phyloP scores from a whole-genome alignment of 2,888 invertebrate species.

The Hirtodrosophila histrioides region DNA sequence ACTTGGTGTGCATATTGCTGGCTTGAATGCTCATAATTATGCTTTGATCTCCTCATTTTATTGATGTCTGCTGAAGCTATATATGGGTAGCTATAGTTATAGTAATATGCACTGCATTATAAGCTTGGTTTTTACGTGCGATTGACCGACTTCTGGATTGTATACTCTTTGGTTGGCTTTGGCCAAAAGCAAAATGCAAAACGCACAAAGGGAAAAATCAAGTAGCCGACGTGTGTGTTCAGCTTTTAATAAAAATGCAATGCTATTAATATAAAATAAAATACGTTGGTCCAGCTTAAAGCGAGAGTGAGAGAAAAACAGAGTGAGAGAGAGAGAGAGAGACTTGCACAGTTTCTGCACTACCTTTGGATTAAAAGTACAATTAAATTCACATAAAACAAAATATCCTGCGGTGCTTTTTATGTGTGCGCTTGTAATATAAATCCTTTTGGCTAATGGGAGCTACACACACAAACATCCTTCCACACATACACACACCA shows the following conservation, averaged over 20 bases:
- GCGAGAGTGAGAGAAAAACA: background rate
- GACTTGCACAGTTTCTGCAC: conserved; percentile 14
- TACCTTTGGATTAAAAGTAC: conserved; percentile 73
- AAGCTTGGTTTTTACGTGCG: conserved; percentile 3
- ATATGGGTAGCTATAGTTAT: no score
- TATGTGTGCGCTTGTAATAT: conserved; percentile 72
- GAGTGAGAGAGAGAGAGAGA: background rate
- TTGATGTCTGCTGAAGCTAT: no score
- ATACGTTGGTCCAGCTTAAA: conserved; percentile 18
- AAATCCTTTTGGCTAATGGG: conserved; percentile 77
- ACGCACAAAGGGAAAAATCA: conserved; percentile 41
- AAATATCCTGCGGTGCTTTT: conserved; percentile 79
- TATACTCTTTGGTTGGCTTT: conserved; percentile 16
- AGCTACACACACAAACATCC: conserved; percentile 45
- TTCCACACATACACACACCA: conserved; percentile 10
- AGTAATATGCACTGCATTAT: no score
- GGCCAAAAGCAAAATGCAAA: conserved; percentile 14
- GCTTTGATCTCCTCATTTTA: no score
- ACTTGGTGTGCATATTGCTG: no score
- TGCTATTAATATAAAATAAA: conserved; percentile 54
- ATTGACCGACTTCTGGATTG: conserved; percentile 49
- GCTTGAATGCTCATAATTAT: no score
- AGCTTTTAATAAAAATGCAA: conserved; percentile 52
- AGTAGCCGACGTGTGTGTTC: conserved; percentile 37
- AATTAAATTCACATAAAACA: conserved; percentile 81